phyloP scores from a whole-genome alignment of 2,113 vertebrate species.

The Vulpes ferrilata region DNA sequence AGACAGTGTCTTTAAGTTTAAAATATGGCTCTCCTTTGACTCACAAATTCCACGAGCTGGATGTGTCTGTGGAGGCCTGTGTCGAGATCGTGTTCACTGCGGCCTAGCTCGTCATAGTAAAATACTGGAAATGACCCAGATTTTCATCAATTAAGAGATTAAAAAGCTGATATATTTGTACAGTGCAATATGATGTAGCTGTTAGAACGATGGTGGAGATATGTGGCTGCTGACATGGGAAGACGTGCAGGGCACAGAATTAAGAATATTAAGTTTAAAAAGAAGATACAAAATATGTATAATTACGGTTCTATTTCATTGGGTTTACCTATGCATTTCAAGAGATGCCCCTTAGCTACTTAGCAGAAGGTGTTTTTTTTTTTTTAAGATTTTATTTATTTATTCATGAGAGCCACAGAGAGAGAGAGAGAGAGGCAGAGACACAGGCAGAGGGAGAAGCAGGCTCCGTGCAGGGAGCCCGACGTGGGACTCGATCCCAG shows the following conservation, averaged over 20 bases:
- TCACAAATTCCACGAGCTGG: not conserved
- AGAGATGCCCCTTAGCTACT: not conserved
- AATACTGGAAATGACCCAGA: not conserved
- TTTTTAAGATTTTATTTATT: too few species aligned
- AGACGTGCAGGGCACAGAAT: not conserved
- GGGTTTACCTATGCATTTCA: slow-evolving; percentile 23
- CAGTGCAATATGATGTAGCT: not conserved
- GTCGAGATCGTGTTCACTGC: slow-evolving; percentile 2
- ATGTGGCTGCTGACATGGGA: not conserved
- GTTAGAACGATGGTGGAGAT: not conserved
- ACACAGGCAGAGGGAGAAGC: too few species aligned
- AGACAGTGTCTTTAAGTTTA: slow-evolving; percentile 23
- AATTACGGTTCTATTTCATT: not conserved
- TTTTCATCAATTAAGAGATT: not conserved
- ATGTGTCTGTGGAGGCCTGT: not conserved
- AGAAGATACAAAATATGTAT: not conserved
- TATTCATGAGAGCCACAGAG: too few species aligned
- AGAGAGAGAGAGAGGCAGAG: too few species aligned
- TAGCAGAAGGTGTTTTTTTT: too few species aligned
- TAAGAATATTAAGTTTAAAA: slow-evolving; percentile 43
- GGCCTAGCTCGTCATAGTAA: not conserved
- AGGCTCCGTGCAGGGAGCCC: too few species aligned
- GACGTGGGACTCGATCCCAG: too few species aligned
- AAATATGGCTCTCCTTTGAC: not conserved
- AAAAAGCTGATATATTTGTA: not conserved